Evolutionary conservation across 2,888 invertebrate genomes (phyloP), one percentile per base, ranked within the genome.

Genomic region (Aphodius granarius): DNA sequence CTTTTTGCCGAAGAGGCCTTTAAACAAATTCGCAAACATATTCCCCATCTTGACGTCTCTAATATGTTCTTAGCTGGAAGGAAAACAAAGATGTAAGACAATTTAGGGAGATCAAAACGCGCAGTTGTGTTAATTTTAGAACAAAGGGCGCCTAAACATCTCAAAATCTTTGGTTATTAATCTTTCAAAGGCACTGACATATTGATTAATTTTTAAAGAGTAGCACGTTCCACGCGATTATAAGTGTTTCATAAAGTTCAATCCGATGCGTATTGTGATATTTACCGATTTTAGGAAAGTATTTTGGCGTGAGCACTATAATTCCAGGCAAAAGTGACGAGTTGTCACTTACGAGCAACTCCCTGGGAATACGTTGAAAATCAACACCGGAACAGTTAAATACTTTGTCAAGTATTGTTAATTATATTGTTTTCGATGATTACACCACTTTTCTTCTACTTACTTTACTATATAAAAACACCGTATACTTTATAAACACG

Each of bases 1-100:
- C 88, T 98, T 99, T 91, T 99, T 99, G 91, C 99, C 99, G 90
- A 99, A 99, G 84, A 99, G 95, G 92, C 98, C 96, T 93, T 97
- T 97, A 91, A 99, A 99, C 89, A 99, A 91, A 90, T 94, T 96
- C 86, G 96, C 94, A 90, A 99, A 97, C 90, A 97, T 93, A 91
- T 97, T 97, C 91, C 99, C 98, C 99, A 99, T 99, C 89, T 89
- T 93, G 90, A 88, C 88, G 89, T 88, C 90, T 86, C 86, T 82
- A 81, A 76, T 79, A 43, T 43, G 43, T 43, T 43, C 43, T 79
- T 82, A 83, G 86, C 84, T 85, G 85, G 79, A 78, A 85, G 84
- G 64, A 72, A 73, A 70, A 65, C 16, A 65, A 65, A 65, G 19
- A n/a, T n/a, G n/a, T n/a, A n/a, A n/a, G n/a, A n/a, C n/a, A 16